These are phyloP conservation scores for Acronicta leporina DNA, from an alignment of 2,888 invertebrate species.

Conservation along the genomic window DNA sequence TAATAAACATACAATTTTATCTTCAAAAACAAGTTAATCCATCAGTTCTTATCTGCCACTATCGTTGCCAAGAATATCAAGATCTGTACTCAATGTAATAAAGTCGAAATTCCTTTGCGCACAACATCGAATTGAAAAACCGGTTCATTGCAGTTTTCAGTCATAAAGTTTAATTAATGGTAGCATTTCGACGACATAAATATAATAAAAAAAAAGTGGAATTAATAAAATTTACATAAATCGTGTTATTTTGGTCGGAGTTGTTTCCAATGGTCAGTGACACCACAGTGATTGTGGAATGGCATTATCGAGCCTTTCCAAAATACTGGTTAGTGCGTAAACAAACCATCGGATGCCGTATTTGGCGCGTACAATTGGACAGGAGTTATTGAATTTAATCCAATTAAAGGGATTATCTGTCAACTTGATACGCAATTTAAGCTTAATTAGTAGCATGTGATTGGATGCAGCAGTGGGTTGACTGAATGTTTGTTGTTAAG, in stretches of 20 bases:
- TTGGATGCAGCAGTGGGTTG: background rate
- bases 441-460: background rate
- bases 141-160: constrained; percentile 45
- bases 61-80: constrained; percentile 15
- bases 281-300: constrained; percentile 13
- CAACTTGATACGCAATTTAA: background rate
- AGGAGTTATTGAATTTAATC: constrained; percentile 8
- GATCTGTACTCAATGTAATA: constrained; percentile 1
- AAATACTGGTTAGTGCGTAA: constrained; percentile 17
- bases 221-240: constrained; percentile 42
- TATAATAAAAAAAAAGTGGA: constrained; percentile 13
- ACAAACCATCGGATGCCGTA: constrained; percentile 28
- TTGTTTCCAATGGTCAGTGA: constrained; percentile 24
- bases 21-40: constrained; percentile 65
- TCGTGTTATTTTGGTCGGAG: constrained; percentile 37
- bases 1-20: constrained; percentile 48
- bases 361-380: constrained; percentile 15
- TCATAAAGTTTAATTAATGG: constrained; percentile 39
- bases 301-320: constrained; percentile 10
- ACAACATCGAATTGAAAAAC: constrained; percentile 13
- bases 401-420: background rate
- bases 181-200: constrained; percentile 26
- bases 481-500: background rate
- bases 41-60: constrained; percentile 60
- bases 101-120: constrained; percentile 15